A percentile compares a stretch with the other conserved stretches of the same genome.
Conservation (phyloP, 1,140 invertebrate species). For the Idris sp. region DNA sequence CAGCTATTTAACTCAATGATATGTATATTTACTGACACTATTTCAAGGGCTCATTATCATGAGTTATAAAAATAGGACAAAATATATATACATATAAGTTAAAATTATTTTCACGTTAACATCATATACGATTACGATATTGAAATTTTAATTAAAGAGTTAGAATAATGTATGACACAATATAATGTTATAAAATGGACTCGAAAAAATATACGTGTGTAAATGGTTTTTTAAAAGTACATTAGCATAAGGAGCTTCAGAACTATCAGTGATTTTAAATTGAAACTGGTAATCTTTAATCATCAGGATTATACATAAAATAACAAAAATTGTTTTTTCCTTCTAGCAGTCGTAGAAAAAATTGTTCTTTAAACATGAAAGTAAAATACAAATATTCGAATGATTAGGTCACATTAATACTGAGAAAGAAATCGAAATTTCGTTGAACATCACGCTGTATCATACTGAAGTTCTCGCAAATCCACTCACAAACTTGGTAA, state of each 20-base stretch:
- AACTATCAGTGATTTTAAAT: neutral
- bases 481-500: constrained; percentile 1
- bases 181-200: neutral
- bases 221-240: constrained; percentile 8
- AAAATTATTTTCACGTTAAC: too few species aligned
- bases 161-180: constrained; percentile 1
- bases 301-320: too few species aligned
- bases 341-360: too few species aligned
- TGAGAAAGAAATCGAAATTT: too few species aligned
- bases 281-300: too few species aligned
- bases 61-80: constrained; percentile 14
- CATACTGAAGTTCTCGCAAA: neutral
- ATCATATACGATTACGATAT: too few species aligned
- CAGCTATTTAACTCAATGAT: constrained; percentile 24
- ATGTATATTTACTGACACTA: constrained; percentile 19
- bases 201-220: neutral
- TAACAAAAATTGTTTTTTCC: too few species aligned
- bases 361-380: too few species aligned
- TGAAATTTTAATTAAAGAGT: constrained; percentile 10
- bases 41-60: constrained; percentile 18
- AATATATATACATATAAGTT: too few species aligned
- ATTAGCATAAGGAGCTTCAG: constrained; percentile 7
- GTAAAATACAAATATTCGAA: too few species aligned
- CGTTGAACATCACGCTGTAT: neutral
- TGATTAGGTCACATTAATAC: too few species aligned